Conservation (phyloP, 2,113 vertebrate species). For the Tautogolabrus adspersus region DNA sequence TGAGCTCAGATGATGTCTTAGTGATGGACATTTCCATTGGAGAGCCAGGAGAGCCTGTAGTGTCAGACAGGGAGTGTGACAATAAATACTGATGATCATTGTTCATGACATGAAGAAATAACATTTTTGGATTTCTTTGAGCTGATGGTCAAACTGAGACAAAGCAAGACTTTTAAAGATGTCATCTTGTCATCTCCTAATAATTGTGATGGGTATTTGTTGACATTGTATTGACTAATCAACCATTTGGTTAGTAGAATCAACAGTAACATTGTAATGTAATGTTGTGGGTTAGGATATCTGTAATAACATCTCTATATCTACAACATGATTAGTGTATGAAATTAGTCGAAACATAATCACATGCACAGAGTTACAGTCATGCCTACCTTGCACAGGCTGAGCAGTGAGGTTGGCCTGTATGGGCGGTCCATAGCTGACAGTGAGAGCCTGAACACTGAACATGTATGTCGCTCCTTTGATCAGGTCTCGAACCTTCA, state of each 20-base stretch:
- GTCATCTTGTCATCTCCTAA: too few relatives aligned
- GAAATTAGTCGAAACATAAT: not conserved
- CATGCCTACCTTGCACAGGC: conserved; percentile 88
- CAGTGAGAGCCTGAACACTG: conserved; percentile 91
- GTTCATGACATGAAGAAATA: too few relatives aligned
- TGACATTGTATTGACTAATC: not conserved
- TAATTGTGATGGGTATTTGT: too few relatives aligned
- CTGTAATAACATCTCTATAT: too few relatives aligned
- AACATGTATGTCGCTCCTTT: conserved; percentile 91
- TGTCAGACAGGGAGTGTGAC: conserved; percentile 11
- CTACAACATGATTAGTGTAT: not conserved
- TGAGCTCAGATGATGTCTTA: conserved; percentile 89
- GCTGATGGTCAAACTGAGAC: too few relatives aligned
- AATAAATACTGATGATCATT: not conserved
- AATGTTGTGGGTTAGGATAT: too few relatives aligned
- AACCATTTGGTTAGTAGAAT: too few relatives aligned
- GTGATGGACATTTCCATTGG: conserved; percentile 89
- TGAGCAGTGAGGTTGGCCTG: conserved; percentile 92
- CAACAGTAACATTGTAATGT: too few relatives aligned
- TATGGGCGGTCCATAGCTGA: conserved; percentile 89
- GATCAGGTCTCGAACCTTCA: conserved; percentile 93
- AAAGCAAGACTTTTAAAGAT: too few relatives aligned
- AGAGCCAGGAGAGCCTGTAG: conserved; percentile 89
- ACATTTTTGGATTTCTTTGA: too few relatives aligned
- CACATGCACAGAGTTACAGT: not conserved